These are phyloP conservation scores for Lycia hirtaria DNA, from an alignment of 2,888 invertebrate genomes.

Conservation along the genomic window DNA sequence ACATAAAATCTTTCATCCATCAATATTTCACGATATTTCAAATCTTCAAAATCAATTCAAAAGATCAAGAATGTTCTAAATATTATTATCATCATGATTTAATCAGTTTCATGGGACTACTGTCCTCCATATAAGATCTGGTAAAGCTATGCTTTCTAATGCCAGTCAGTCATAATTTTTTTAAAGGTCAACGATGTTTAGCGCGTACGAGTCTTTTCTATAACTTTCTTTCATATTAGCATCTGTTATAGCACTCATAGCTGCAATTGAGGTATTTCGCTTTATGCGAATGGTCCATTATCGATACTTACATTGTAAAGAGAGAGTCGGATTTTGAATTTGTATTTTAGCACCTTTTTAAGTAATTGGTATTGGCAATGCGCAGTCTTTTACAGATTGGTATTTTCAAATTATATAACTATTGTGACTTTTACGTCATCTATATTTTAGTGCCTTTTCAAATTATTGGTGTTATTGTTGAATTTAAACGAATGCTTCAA, in stretches of 20 bases:
- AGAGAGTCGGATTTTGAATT: not conserved
- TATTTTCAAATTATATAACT: not conserved
- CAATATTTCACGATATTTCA: no score
- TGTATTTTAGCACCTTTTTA: conserved; percentile 6
- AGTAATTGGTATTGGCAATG: not conserved
- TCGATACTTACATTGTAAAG: conserved; percentile 8
- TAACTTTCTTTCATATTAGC: conserved; percentile 28
- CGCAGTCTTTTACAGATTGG: not conserved
- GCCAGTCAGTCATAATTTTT: conserved; percentile 7
- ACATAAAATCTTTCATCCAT: no score
- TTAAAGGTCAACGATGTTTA: conserved; percentile 18
- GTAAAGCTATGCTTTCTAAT: conserved; percentile 2
- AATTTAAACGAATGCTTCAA: not conserved
- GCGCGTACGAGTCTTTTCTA: conserved; percentile 11
- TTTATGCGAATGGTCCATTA: conserved; percentile 1
- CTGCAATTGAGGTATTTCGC: conserved; percentile 12
- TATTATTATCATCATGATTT: no score
- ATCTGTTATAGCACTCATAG: conserved; percentile 15
- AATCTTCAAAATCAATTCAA: no score
- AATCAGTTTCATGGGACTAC: no score
- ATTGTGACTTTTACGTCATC: not conserved
- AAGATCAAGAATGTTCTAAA: no score
- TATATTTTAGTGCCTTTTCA: not conserved
- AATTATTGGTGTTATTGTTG: not conserved
- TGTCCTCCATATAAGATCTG: not conserved